Conservation (phyloP, 2,797 vertebrate genomes). For the Notolabrus celidotus region DNA sequence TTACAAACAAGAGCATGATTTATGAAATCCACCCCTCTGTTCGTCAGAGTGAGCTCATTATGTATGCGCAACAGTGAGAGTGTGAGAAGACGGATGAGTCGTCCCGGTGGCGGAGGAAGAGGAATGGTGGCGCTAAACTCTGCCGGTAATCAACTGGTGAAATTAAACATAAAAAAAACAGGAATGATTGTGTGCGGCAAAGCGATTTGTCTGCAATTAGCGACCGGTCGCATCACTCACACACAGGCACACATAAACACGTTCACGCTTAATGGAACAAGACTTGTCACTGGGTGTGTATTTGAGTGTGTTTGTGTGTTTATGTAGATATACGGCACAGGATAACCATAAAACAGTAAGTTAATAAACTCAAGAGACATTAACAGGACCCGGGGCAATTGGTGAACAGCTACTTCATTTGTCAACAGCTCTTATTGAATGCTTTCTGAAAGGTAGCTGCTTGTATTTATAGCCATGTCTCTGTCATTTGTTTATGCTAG, state of each 20-base stretch:
- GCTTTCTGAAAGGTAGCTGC: constrained; percentile 69
- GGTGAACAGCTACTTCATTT: constrained; percentile 78
- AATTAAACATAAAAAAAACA: constrained; percentile 88
- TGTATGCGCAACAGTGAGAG: constrained; percentile 76
- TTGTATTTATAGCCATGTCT: constrained; percentile 72
- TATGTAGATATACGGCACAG: constrained; percentile 61
- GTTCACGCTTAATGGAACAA: constrained; percentile 70
- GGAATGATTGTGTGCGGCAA: constrained; percentile 88
- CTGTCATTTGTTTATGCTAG: constrained; percentile 65
- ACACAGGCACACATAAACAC: constrained; percentile 71
- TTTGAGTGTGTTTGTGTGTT: constrained; percentile 51
- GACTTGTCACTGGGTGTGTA: constrained; percentile 55
- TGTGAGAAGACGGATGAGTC: constrained; percentile 82
- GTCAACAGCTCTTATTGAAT: constrained; percentile 75
- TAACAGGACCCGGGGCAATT: constrained; percentile 76
- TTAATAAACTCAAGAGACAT: constrained; percentile 81
- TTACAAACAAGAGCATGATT: constrained; percentile 88
- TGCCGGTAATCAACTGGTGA: constrained; percentile 86
- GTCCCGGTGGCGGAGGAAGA: constrained; percentile 78
- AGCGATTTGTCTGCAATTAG: constrained; percentile 89
- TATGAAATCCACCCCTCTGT: constrained; percentile 87
- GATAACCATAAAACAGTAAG: constrained; percentile 79
- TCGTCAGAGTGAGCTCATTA: constrained; percentile 83
- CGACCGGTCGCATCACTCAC: constrained; percentile 81
- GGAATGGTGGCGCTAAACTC: constrained; percentile 81